Evolutionary conservation across 2,113 vertebrate genomes (phyloP).

Genomic region (Tachysurus fulvidraco): DNA sequence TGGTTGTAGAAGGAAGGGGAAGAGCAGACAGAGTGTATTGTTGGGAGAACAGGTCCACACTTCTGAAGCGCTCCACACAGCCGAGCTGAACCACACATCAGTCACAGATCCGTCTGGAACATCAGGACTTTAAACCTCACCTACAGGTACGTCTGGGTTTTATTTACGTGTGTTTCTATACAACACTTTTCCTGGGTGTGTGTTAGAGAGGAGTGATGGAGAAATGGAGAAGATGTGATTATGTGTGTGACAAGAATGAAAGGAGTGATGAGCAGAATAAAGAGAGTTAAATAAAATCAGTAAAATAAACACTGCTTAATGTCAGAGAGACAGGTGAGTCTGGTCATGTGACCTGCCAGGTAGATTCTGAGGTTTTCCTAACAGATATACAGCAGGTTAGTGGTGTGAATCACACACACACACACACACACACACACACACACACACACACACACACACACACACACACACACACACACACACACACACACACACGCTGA

Average conservation of each 20-base stretch:
- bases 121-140: not conserved
- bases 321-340: not conserved
- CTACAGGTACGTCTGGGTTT: not conserved
- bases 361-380: not conserved
- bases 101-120: not conserved
- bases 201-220: not conserved
- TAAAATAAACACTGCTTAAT: not conserved
- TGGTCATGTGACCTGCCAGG: conserved; percentile 19
- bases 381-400: not conserved
- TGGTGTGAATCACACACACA: not conserved
- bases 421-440: too few relatives aligned
- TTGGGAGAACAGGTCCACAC: not conserved
- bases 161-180: not conserved
- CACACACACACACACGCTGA: too few relatives aligned
- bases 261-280: not conserved
- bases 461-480: too few relatives aligned
- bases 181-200: not conserved
- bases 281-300: not conserved
- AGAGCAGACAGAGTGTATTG: not conserved
- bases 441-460: not conserved
- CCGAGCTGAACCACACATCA: conserved; percentile 9
- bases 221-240: not conserved
- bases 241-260: not conserved
- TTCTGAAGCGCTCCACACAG: not conserved
- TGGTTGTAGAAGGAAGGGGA: not conserved